Conservation (phyloP, 2,888 invertebrate genomes). For the Lasius fuliginosus region DNA sequence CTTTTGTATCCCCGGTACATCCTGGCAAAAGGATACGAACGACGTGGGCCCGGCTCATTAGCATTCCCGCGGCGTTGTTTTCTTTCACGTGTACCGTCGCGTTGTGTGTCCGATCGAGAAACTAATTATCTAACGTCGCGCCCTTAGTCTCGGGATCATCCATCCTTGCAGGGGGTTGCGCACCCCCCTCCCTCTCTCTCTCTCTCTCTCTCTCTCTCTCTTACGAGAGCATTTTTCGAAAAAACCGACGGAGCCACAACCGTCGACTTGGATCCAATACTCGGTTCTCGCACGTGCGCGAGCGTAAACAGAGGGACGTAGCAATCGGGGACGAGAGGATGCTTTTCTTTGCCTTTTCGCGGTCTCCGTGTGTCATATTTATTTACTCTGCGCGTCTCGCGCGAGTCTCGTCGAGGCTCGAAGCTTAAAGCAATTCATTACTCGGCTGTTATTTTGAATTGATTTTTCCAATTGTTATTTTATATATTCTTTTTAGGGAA, state of each 20-base stretch:
- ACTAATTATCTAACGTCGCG: conserved; percentile 83
- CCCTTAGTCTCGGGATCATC: conserved; percentile 71
- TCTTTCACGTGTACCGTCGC: conserved; percentile 75
- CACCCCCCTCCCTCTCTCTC: not conserved
- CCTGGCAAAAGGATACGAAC: conserved; percentile 54
- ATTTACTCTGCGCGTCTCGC: conserved; percentile 29
- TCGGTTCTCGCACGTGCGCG: not conserved
- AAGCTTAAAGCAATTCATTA: not conserved
- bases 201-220: not conserved
- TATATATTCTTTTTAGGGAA: not conserved
- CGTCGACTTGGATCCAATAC: not conserved
- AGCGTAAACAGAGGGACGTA: conserved; percentile 22
- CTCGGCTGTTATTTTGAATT: not conserved
- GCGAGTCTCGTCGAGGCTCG: not conserved
- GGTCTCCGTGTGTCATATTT: conserved; percentile 1
- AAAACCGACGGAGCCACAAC: not conserved
- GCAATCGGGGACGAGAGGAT: conserved; percentile 31
- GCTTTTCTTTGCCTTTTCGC: conserved; percentile 19
- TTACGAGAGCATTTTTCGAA: conserved; percentile 38
- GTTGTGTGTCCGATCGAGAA: conserved; percentile 81
- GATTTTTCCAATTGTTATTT: not conserved
- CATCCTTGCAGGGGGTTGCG: conserved; percentile 64
- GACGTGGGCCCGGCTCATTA: conserved; percentile 66
- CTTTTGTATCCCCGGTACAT: conserved; percentile 47
- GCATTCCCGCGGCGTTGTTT: conserved; percentile 71